Conservation (phyloP, 2,888 invertebrate species). For the Tipula confusa region DNA sequence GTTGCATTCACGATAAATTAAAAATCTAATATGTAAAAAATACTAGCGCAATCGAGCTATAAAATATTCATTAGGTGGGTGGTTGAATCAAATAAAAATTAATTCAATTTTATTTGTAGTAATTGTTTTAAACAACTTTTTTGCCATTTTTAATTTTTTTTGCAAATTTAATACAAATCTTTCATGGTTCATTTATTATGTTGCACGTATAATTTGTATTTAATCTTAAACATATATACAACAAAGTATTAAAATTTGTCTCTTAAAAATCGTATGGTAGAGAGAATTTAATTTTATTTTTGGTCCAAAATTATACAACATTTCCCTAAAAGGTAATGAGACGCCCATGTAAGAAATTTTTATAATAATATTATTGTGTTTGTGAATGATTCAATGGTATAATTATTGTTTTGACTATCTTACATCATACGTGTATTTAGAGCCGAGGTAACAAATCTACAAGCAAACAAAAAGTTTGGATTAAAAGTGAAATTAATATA, state of each 20-base stretch:
- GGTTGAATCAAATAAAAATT: neutral
- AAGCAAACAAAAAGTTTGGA: neutral
- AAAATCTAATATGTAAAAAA: no score
- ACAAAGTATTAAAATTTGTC: neutral
- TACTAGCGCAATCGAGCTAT: neutral
- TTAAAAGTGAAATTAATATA: neutral
- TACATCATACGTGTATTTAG: neutral
- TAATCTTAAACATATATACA: neutral
- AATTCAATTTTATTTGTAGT: neutral
- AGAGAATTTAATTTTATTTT: neutral
- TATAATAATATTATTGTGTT: neutral
- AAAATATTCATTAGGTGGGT: neutral
- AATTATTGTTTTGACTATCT: neutral
- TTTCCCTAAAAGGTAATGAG: slow-evolving; percentile 20
- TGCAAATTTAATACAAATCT: neutral
- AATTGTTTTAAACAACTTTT: neutral
- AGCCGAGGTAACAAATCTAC: neutral
- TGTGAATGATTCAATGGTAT: neutral
- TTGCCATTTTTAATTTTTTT: neutral
- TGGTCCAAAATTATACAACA: neutral
- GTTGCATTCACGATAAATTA: no score
- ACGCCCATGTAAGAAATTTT: neutral
- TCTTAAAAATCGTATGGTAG: neutral
- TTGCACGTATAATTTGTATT: neutral
- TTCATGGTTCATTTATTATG: neutral